Evolutionary conservation across 2,113 vertebrate genomes (phyloP), one percentile per base, ranked within the genome.

Genomic region (Sakesphorus luctuosus): DNA sequence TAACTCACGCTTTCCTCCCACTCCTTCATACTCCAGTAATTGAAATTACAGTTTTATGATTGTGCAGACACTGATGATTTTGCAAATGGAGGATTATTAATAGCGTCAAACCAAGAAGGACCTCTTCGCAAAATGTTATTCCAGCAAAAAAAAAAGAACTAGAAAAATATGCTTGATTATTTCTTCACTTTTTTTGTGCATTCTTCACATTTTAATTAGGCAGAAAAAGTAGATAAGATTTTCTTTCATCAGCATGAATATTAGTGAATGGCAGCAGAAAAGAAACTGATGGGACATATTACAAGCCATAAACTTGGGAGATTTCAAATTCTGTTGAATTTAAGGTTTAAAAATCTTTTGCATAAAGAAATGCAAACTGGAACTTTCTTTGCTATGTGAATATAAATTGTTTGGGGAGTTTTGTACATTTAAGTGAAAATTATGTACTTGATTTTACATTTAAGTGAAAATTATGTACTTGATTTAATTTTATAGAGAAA

Each of bases 1-100:
- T 95, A 96, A 97, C 93, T 97, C 89, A 95, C 93, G 87, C 91
- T 96, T 95, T 96, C 93, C 96, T 97, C 89, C 96, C 76, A 91
- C 89, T 96, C 91, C 83, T 94, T 96, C 97, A 97, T 95, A 97
- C 87, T 90, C 10, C 87, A 95, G 91, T 95, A 96, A 95, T 93
- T 96, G 91, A 97, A 97, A 95, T 94, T 87, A 93, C 80, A 95
- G 96, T 95, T 95, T 93, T 91, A 72, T 95, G 94, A 97, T 88
- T 93, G 93, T 88, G 74, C 92, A 97, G 95, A 92, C 91, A 96
- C 90, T 91, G 87, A 95, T 96, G 94, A 94, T 95, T 97, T 96
- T 95, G 93, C 95, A 97, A 97, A 95, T 91, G 92, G 91, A 62
- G 50, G 61, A 91, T 95, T 96, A 97, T 95, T 95, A 97, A 96